Conservation (phyloP, 1,140 invertebrate species). For the Portunus trituberculatus region DNA sequence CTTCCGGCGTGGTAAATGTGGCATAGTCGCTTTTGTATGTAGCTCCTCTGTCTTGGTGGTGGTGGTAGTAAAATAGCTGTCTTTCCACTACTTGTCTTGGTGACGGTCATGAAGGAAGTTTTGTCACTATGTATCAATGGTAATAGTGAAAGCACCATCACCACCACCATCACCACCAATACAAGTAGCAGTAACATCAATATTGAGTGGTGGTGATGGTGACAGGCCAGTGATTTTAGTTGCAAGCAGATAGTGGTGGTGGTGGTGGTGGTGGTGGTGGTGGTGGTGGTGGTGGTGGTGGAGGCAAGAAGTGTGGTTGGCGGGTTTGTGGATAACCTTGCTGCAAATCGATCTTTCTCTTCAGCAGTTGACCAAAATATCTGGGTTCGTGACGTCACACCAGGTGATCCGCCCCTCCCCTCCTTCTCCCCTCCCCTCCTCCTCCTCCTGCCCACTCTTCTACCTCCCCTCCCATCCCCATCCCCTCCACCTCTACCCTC, state of each 20-base stretch:
- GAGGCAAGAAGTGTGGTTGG: neutral
- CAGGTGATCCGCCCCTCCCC: neutral
- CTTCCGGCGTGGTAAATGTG: too few species aligned
- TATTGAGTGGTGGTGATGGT: neutral
- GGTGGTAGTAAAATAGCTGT: too few species aligned
- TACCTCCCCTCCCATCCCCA: neutral
- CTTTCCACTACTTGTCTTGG: too few species aligned
- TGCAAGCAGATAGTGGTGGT: neutral
- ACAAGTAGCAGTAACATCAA: too few species aligned
- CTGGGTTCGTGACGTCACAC: neutral
- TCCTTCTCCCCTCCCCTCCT: neutral
- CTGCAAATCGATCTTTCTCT: neutral
- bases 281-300: neutral
- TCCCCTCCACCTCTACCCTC: neutral
- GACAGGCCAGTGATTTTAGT: neutral
- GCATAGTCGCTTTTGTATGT: too few species aligned
- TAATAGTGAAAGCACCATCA: too few species aligned
- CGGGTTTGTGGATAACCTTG: neutral
- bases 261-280: neutral
- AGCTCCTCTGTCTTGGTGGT: too few species aligned
- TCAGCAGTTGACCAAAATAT: conserved; percentile 31
- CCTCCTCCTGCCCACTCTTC: too few species aligned
- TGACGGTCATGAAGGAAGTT: too few species aligned
- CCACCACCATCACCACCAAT: too few species aligned
- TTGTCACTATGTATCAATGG: too few species aligned